Evolutionary conservation across 2,888 invertebrate genomes (phyloP), one percentile per base, ranked within the genome.

Genomic region (Balanococcus diminutus): DNA sequence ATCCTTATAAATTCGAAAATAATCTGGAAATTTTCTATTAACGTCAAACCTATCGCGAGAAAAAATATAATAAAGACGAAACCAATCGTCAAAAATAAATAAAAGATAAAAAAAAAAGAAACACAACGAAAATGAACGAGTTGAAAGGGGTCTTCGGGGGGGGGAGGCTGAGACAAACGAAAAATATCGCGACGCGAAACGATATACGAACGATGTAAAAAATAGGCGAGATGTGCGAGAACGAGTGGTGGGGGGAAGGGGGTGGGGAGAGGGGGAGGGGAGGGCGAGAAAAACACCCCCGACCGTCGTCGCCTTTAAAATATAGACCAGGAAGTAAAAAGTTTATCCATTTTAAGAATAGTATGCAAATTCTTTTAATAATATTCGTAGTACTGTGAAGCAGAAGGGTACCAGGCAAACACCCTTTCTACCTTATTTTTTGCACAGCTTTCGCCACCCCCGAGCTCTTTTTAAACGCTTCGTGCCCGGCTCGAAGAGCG

Each of bases 341-440:
- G 75, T 75, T 75, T 75, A 75, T 75, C 75, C 75, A 36, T 75
- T 75, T 75, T 46, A 81, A 82, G 51, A 82, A 51, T 82, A 42
- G 31, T 82, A 82, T 82, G 82, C 51, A 82, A 82, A 82, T 82
- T 82, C 82, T 31, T 51, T 82, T 51, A 81, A 82, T 82, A 51
- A 51, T 82, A 82, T 82, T 82, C 82, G n/a, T 28, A 42, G 82
- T 8, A 42, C 22, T 5, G 8, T 6, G 46, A 22, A 1, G 72
- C 1, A 72, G 67, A 11, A 19, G 72, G 16, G 46, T 2, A 16
- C 51, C 19, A 51, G 19, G 42, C 11, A 42, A 51, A 19, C 36
- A 75, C 75, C 75, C 75, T 75, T 28, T 14, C 51, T 67, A 67
- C 5, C 75, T 75, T 75, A 32, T 75, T 75, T 75, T 75, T 75